phyloP scores from a whole-genome alignment of 2,113 vertebrate species.

The Plecturocebus donacophilus region DNA sequence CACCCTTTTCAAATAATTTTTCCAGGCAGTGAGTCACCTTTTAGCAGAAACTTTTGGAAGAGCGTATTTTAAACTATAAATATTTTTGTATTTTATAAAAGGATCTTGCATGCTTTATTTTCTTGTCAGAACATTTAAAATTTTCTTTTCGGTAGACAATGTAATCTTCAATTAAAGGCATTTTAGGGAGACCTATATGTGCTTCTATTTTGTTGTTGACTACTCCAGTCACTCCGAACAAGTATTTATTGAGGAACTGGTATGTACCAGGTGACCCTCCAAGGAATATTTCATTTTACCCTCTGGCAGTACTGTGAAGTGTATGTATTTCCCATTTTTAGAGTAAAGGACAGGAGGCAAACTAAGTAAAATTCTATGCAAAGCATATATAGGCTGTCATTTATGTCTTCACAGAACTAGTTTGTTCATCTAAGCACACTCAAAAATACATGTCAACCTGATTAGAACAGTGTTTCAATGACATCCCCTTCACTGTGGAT shows the following conservation, averaged over 20 bases:
- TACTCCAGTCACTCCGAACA: background rate
- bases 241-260: background rate
- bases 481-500: background rate
- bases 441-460: background rate
- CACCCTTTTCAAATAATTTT: background rate
- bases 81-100: background rate
- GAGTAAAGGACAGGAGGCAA: background rate
- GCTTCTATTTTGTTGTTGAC: background rate
- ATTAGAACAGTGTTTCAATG: background rate
- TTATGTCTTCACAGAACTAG: background rate
- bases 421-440: background rate
- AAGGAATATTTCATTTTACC: background rate
- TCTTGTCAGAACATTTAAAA: background rate
- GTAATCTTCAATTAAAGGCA: background rate
- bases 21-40: background rate
- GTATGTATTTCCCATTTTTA: background rate
- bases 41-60: conserved; percentile 15
- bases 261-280: background rate
- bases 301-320: background rate
- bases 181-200: background rate
- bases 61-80: background rate
- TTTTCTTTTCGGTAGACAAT: background rate
- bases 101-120: background rate
- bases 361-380: background rate
- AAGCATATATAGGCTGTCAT: background rate